phyloP scores from a whole-genome alignment of 1,140 invertebrate species.

The silkworm (Bombyx mori) region DNA sequence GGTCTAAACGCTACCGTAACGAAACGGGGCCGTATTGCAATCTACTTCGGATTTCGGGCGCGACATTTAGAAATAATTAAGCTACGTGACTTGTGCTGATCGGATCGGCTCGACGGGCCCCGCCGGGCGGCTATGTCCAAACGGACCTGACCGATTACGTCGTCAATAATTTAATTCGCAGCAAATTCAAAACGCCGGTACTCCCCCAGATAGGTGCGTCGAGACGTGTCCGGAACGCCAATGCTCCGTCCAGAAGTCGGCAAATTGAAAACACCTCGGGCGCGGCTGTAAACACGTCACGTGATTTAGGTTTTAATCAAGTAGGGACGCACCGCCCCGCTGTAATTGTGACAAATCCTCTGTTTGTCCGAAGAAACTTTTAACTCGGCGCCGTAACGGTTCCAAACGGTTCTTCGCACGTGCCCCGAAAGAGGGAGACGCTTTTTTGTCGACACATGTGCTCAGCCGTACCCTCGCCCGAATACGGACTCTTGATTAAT shows the following conservation, averaged over 20 bases:
- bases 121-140: slow-evolving; percentile 20
- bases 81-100: slow-evolving; percentile 38
- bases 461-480: slow-evolving; percentile 21
- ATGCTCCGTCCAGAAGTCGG: slow-evolving; percentile 51
- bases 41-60: slow-evolving; percentile 36
- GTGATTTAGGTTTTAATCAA: slow-evolving; percentile 72
- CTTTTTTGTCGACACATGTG: slow-evolving; percentile 68
- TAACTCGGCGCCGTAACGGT: slow-evolving; percentile 52
- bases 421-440: slow-evolving; percentile 44
- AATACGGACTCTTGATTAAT: slow-evolving; percentile 55
- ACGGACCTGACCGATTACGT: slow-evolving; percentile 51
- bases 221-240: slow-evolving; percentile 63
- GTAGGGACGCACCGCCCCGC: slow-evolving; percentile 57
- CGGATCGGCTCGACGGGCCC: slow-evolving; percentile 14
- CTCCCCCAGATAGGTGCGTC: slow-evolving; percentile 52
- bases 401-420: slow-evolving; percentile 56
- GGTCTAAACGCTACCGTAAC: slow-evolving; percentile 36
- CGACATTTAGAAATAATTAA: slow-evolving; percentile 60
- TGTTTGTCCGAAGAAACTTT: slow-evolving; percentile 70
- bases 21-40: slow-evolving; percentile 32
- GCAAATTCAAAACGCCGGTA: slow-evolving; percentile 60
- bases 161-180: slow-evolving; percentile 68
- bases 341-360: slow-evolving; percentile 71
- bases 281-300: slow-evolving; percentile 69
- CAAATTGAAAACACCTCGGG: slow-evolving; percentile 70